A percentile compares a stretch with the other conserved stretches of the same genome.
These are phyloP conservation scores for Morus bassanus DNA, from an alignment of 2,797 vertebrate genomes.

Conservation along the genomic window DNA sequence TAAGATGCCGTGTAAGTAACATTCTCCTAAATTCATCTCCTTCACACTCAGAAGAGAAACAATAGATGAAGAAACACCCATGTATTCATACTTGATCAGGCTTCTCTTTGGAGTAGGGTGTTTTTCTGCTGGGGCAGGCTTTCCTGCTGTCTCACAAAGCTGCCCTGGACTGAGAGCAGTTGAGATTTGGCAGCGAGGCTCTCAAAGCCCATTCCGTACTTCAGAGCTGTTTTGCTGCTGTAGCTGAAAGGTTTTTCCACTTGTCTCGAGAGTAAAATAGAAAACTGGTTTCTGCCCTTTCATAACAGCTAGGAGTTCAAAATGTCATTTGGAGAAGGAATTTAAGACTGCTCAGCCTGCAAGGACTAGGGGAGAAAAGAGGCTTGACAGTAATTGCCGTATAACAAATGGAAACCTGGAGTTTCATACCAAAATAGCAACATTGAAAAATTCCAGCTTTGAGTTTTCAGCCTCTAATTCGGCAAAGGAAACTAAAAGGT, in stretches of 20 bases:
- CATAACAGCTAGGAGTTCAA: neutral
- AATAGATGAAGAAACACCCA: neutral
- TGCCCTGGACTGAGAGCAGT: neutral
- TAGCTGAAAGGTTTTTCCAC: neutral
- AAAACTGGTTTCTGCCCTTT: neutral
- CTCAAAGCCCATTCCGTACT: rapidly evolving
- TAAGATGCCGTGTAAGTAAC: conserved; percentile 77
- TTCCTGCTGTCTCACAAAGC: neutral
- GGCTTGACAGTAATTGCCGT: neutral
- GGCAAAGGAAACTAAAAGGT: neutral
- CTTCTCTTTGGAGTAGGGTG: too few relatives aligned
- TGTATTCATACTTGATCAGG: rapidly evolving
- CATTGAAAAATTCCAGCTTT: neutral
- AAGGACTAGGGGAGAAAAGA: neutral
- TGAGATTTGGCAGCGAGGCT: neutral
- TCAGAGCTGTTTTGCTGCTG: neutral
- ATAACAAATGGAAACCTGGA: neutral
- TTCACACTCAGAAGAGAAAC: rapidly evolving
- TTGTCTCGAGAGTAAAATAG: neutral
- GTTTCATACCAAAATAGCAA: neutral
- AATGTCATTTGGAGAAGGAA: neutral
- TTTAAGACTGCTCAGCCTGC: neutral
- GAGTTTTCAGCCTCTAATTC: neutral
- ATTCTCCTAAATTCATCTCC: rapidly evolving
- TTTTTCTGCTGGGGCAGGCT: neutral